Percentiles rank a stretch among this genome's conserved stretches.
Evolutionary conservation across 2,888 invertebrate species (phyloP).

Genomic region (Drosophila ochracea): DNA sequence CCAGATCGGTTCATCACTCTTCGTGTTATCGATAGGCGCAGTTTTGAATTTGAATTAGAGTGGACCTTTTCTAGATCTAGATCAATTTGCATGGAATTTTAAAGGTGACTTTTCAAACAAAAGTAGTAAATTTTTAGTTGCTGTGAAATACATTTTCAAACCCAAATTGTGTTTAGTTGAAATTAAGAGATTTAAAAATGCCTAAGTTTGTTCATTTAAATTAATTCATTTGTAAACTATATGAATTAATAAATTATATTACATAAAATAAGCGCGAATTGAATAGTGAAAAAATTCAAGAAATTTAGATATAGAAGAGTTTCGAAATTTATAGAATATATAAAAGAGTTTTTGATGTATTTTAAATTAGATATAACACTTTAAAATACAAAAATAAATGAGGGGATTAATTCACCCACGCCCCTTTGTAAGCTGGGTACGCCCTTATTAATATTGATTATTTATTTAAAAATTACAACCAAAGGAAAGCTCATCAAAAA

Average conservation of each 20-base stretch:
- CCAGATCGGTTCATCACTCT: slow-evolving; percentile 3
- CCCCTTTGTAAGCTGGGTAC: neutral
- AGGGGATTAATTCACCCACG: neutral
- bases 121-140: neutral
- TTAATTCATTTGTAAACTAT: neutral
- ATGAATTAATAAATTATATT: neutral
- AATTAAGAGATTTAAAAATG: neutral
- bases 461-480: slow-evolving; percentile 4
- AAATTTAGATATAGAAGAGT: too few species aligned
- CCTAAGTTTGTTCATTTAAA: neutral
- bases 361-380: neutral
- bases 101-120: neutral
- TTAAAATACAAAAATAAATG: neutral
- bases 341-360: neutral
- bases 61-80: neutral
- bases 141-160: neutral
- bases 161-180: neutral
- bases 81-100: neutral
- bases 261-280: neutral
- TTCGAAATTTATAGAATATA: neutral
- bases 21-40: slow-evolving; percentile 1
- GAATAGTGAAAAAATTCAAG: neutral
- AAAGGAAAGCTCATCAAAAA: neutral
- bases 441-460: neutral
- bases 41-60: slow-evolving; percentile 7